A percentile compares a stretch with the other conserved stretches of the same genome.
Evolutionary conservation across 2,888 invertebrate species (phyloP).

Genomic region (Eretmocerus hayati): DNA sequence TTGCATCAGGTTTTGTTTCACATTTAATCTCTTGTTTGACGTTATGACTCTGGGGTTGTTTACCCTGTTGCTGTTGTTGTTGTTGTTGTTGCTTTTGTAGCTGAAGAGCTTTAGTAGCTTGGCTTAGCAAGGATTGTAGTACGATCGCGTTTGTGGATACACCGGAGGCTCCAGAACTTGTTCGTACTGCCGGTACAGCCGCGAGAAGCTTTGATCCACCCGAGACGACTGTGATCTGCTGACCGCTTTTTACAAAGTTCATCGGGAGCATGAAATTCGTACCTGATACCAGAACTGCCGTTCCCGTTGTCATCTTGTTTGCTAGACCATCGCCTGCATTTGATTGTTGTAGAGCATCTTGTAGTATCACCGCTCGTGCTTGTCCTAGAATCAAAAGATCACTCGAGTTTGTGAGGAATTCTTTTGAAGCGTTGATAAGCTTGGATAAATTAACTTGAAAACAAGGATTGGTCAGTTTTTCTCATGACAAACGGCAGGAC

Average conservation of each 20-base stretch:
- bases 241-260: constrained; percentile 64
- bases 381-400: constrained; percentile 26
- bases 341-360: constrained; percentile 38
- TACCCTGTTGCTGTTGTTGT: constrained; percentile 32
- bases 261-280: constrained; percentile 64
- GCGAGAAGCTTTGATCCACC: constrained; percentile 56
- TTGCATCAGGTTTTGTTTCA: constrained; percentile 3
- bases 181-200: constrained; percentile 38
- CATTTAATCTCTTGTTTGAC: constrained; percentile 4
- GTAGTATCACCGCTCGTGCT: constrained; percentile 41
- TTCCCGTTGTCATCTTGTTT: constrained; percentile 49
- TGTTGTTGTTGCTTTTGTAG: constrained; percentile 28
- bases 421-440: too few relatives aligned
- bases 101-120: constrained; percentile 49
- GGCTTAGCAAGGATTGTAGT: constrained; percentile 61
- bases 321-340: constrained; percentile 59
- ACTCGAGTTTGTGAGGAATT: not conserved
- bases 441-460: too few relatives aligned
- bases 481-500: too few relatives aligned
- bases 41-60: constrained; percentile 32
- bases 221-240: constrained; percentile 66
- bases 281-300: constrained; percentile 64
- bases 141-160: constrained; percentile 57
- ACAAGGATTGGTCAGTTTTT: too few relatives aligned
- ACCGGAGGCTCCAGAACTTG: constrained; percentile 37